Conservation (phyloP, 2,113 vertebrate genomes). For the Neogale vison region DNA sequence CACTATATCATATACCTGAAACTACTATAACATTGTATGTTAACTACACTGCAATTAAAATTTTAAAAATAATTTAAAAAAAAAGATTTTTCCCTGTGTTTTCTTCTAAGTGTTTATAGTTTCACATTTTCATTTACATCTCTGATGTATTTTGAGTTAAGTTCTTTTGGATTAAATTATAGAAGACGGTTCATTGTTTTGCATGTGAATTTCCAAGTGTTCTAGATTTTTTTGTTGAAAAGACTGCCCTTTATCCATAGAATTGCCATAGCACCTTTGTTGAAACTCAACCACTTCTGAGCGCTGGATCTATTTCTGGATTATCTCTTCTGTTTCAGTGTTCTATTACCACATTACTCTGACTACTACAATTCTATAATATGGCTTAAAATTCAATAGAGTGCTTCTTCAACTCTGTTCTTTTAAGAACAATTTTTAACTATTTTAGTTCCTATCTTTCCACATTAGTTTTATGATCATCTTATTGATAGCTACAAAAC, state of each 20-base stretch:
- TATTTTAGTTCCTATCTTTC: not conserved
- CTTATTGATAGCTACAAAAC: not conserved
- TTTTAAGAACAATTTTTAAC: not conserved
- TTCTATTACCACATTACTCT: not conserved
- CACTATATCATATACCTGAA: not conserved
- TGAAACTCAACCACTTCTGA: not conserved
- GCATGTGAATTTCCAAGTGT: not conserved
- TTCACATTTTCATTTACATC: not conserved
- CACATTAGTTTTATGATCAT: not conserved
- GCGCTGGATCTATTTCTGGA: not conserved
- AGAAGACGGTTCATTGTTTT: not conserved
- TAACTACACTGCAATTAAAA: not conserved
- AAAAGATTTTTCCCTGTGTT: not conserved
- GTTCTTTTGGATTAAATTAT: not conserved
- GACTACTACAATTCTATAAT: not conserved
- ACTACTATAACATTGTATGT: not conserved
- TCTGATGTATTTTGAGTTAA: not conserved
- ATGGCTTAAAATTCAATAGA: not conserved
- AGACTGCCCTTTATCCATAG: not conserved
- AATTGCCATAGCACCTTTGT: not conserved
- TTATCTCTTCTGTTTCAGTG: not conserved
- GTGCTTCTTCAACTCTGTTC: not conserved
- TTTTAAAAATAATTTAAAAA: not conserved
- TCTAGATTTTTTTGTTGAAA: not conserved
- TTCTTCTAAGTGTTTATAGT: not conserved